Evolutionary conservation across 2,797 vertebrate genomes (phyloP), one percentile per base, ranked within the genome.

Genomic region (Cynodonichthys magdalenae): DNA sequence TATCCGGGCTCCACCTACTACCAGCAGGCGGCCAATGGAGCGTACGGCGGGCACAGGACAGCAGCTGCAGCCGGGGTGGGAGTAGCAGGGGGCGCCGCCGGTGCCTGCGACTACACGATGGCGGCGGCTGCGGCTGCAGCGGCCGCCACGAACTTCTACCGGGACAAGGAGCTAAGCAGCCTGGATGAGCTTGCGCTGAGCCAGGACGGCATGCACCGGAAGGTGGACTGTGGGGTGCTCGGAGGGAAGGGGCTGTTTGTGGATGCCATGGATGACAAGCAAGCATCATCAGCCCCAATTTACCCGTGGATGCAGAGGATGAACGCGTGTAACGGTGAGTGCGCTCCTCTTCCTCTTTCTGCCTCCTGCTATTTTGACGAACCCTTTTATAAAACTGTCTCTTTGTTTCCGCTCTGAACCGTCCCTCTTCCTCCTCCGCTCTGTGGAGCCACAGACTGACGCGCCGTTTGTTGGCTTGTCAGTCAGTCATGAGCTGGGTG

Each of bases 281-380:
- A 94, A 50, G 81, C 92, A 54, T 79, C 84, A 2, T 79, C 84
- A 2, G 64, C 82, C 0, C 94, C 96, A 0, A 92, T 95, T 63
- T 97, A 97, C 41, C 96, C 96, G 10, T 97, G 96, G 96, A 97
- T 97, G 96, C 96, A 97, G 88, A 91, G 95, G 87, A 95, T 96
- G 95, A 97, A 96, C 82, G 93, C 95, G 5, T 98, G 96, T 84
- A 97, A 96, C 87, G 96, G 97, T 99, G 91, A 95, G 96, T 95
- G 53, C 70, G 66, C 51, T 31, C 52, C 57, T 50, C 70, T 63
- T 51, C 72, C 51, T 60, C 55, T 67, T 51, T 42, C 53, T 44
- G 28, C 68, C 19, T 80, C 79, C 71, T n/a, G 78, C 81, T 74
- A 86, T 87, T 85, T 82, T 85, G 80, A 77, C 81, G 63, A 66